These are phyloP conservation scores for Vireo altiloquus DNA, from an alignment of 2,113 vertebrate genomes.

Conservation along the genomic window DNA sequence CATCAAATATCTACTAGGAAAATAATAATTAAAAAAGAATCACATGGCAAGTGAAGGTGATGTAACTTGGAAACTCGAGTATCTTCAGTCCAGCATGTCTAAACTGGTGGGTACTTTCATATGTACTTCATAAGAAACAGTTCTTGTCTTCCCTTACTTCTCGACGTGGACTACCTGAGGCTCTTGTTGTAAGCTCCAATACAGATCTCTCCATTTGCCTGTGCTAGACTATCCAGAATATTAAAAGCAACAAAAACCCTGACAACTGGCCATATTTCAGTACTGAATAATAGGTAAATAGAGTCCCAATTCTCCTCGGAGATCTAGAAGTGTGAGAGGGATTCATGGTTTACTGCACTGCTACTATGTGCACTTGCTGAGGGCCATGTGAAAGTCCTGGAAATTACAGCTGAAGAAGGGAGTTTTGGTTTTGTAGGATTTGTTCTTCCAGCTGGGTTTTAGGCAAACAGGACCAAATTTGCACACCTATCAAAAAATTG, in stretches of 20 bases:
- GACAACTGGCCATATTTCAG: neutral
- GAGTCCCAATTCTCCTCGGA: neutral
- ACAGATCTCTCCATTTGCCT: neutral
- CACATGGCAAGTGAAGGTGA: neutral
- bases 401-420: neutral
- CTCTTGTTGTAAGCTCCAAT: neutral
- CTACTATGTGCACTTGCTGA: neutral
- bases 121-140: neutral
- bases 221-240: neutral
- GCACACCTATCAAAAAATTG: neutral
- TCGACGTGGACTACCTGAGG: neutral
- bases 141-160: neutral
- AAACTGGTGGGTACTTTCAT: neutral
- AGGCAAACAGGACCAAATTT: neutral
- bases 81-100: neutral
- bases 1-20: neutral
- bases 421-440: neutral
- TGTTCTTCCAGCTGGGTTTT: neutral
- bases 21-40: neutral
- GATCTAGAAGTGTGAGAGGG: neutral
- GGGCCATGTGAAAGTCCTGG: neutral
- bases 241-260: neutral
- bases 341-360: neutral
- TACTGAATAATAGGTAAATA: neutral
- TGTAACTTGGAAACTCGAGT: neutral